phyloP scores from a whole-genome alignment of 2,113 vertebrate species.

The Burhinus oedicnemus region DNA sequence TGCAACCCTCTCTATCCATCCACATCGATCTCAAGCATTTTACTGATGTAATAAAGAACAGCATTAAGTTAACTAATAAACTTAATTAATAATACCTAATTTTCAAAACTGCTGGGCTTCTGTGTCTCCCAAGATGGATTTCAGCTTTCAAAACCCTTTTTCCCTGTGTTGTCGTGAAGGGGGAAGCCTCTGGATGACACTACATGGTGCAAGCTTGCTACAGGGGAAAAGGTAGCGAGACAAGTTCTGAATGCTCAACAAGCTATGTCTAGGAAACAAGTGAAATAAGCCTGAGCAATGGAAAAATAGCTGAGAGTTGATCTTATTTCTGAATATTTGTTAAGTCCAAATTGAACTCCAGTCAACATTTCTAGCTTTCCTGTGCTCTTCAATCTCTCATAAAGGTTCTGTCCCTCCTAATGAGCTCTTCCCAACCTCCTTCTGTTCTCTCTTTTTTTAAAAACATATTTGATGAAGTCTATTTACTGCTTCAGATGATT shows the following conservation, averaged over 20 bases:
- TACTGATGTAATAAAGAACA: not conserved
- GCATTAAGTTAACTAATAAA: not conserved
- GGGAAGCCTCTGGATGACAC: not conserved
- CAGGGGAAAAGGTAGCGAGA: not conserved
- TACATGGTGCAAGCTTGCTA: not conserved
- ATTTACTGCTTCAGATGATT: not conserved
- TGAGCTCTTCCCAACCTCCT: not conserved
- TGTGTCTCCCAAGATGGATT: not conserved
- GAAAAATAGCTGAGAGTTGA: not conserved
- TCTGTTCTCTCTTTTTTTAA: not conserved
- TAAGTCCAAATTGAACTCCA: not conserved
- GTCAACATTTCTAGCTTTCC: not conserved
- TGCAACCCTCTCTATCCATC: not conserved
- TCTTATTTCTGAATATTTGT: not conserved
- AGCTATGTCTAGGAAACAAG: not conserved
- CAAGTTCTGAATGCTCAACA: not conserved
- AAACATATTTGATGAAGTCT: not conserved
- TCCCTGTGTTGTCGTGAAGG: fast-evolving
- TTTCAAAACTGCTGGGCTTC: not conserved
- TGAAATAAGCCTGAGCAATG: not conserved
- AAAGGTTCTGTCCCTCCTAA: not conserved
- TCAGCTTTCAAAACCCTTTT: not conserved
- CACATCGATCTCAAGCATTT: not conserved
- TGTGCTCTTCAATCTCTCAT: not conserved
- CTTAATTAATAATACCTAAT: not conserved